phyloP scores from a whole-genome alignment of 2,797 vertebrate species.

The Macroramphosus scolopax region DNA sequence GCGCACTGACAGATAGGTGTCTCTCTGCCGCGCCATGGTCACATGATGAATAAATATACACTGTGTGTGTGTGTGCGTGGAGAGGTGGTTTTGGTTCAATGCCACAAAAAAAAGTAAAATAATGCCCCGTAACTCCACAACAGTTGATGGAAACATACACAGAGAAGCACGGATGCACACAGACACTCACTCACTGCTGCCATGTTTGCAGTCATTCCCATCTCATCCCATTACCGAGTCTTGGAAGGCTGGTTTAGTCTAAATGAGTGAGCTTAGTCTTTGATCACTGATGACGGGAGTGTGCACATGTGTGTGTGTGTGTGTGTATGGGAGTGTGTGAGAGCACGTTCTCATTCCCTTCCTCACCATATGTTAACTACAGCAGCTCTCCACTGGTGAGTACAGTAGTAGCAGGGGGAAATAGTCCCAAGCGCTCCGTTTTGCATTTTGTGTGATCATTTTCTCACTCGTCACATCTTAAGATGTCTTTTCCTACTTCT shows the following conservation, averaged over 20 bases:
- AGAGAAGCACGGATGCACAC: background rate
- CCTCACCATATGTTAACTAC: constrained; percentile 51
- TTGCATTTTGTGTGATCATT: constrained; percentile 54
- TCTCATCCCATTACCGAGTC: constrained; percentile 31
- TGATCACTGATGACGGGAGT: constrained; percentile 39
- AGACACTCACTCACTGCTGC: background rate
- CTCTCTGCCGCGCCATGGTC: constrained; percentile 15
- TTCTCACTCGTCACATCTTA: constrained; percentile 30
- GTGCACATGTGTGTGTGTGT: background rate
- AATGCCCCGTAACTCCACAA: constrained; percentile 2
- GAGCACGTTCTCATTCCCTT: constrained; percentile 1
- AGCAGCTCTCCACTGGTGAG: constrained; percentile 35
- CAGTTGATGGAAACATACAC: constrained; percentile 9
- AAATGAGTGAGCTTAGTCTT: constrained; percentile 42
- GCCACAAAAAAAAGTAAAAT: constrained; percentile 1
- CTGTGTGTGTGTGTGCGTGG: no score
- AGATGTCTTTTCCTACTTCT: constrained; percentile 20
- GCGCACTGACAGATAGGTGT: constrained; percentile 42
- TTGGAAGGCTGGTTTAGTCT: constrained; percentile 37
- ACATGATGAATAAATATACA: constrained; percentile 20
- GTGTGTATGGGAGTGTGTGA: constrained; percentile 5
- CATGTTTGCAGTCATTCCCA: constrained; percentile 18
- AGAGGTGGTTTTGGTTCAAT: constrained; percentile 1
- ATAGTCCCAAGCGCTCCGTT: constrained; percentile 46
- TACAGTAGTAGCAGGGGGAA: constrained; percentile 34